A percentile compares a stretch with the other conserved stretches of the same genome.
Conservation (phyloP, 37 sponge, comb jelly and placozoan species). For the Axinella damicornis region DNA sequence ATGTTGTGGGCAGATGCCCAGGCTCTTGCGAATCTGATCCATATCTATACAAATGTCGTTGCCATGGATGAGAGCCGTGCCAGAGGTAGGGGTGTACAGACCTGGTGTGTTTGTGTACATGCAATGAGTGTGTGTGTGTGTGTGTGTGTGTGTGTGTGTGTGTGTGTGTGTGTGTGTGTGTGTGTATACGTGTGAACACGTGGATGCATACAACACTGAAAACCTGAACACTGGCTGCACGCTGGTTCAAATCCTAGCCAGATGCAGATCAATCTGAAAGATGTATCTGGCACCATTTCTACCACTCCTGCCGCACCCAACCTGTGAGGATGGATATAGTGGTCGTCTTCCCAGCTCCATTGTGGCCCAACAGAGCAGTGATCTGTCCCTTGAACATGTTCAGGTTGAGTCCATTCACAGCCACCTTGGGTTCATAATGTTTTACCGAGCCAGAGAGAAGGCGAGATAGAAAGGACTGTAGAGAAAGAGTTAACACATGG, state of each 20-base stretch:
- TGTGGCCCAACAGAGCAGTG: conserved; percentile 97
- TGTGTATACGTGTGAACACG: not conserved
- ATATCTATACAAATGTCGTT: conserved; percentile 79
- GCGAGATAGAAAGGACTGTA: too few relatives aligned
- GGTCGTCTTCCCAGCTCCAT: conserved; percentile 98
- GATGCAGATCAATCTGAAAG: too few relatives aligned
- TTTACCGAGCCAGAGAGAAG: too few relatives aligned
- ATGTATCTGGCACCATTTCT: too few relatives aligned
- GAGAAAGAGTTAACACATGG: too few relatives aligned
- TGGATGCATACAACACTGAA: too few relatives aligned
- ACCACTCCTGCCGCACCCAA: too few relatives aligned
- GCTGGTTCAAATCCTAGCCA: too few relatives aligned
- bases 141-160: conserved; percentile 12
- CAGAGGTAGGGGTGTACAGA: conserved; percentile 52
- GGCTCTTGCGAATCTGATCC: conserved; percentile 79
- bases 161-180: conserved; percentile 22
- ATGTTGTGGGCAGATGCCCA: conserved; percentile 97
- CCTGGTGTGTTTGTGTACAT: too few relatives aligned
- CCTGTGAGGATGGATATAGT: conserved; percentile 98
- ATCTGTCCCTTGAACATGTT: conserved; percentile 95
- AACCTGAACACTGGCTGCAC: too few relatives aligned
- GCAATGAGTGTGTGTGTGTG: conserved; percentile 1
- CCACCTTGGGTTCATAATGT: conserved; percentile 66
- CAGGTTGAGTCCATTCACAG: conserved; percentile 88
- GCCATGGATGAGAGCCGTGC: conserved; percentile 85